These are phyloP conservation scores for Lathronympha strigana DNA, from an alignment of 2,888 invertebrate species.

Conservation along the genomic window DNA sequence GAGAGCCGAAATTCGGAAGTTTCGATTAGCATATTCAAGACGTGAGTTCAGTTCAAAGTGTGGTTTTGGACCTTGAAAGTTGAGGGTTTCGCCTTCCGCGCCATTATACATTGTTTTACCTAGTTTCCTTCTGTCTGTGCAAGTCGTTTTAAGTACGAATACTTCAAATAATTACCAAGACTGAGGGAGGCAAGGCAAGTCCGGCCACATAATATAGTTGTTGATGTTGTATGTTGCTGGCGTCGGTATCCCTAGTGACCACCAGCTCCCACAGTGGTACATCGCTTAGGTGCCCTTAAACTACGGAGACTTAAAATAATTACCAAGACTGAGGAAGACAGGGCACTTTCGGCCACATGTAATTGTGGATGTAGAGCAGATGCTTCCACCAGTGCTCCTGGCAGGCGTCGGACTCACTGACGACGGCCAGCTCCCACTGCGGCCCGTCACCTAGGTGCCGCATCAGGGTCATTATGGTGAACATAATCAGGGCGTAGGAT, in stretches of 20 bases:
- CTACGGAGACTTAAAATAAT: constrained; percentile 46
- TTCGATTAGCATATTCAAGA: too few relatives aligned
- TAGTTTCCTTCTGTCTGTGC: too few relatives aligned
- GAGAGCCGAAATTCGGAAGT: too few relatives aligned
- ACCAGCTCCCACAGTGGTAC: constrained; percentile 72
- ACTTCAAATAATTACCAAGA: constrained; percentile 63
- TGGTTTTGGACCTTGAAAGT: too few relatives aligned
- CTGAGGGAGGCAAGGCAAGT: constrained; percentile 63
- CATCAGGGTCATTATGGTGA: constrained; percentile 65
- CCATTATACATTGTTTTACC: too few relatives aligned
- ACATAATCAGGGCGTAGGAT: constrained; percentile 66
- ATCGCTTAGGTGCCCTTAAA: constrained; percentile 57
- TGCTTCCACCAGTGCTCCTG: constrained; percentile 78
- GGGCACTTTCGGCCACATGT: constrained; percentile 59
- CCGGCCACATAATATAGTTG: constrained; percentile 70
- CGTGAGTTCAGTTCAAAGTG: too few relatives aligned
- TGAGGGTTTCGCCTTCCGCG: too few relatives aligned
- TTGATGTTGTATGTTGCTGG: constrained; percentile 72
- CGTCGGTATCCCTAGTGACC: constrained; percentile 60
- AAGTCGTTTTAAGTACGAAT: too few relatives aligned
- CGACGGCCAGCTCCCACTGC: constrained; percentile 66
- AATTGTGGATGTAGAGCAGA: constrained; percentile 75
- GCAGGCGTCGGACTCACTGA: constrained; percentile 63
- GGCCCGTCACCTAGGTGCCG: constrained; percentile 67
- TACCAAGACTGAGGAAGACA: constrained; percentile 73